A percentile compares a stretch with the other conserved stretches of the same genome.
phyloP scores from a whole-genome alignment of 30 jellyfish, hydroid and myxozoan species.

The Sanderia malayensis region DNA sequence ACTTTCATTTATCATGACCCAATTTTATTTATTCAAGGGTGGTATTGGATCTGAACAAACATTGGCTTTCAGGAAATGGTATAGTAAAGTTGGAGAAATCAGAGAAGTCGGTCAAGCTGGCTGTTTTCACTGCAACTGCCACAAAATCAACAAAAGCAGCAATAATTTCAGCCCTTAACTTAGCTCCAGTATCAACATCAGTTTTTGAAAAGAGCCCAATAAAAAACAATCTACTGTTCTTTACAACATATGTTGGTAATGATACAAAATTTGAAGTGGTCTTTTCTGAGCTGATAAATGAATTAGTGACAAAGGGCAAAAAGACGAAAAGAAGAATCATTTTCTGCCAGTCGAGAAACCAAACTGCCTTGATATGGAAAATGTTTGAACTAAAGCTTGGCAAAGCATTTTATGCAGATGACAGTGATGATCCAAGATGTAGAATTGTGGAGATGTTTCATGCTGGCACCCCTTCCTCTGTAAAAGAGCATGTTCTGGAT shows the following conservation, averaged over 20 bases:
- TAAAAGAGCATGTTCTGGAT: slow-evolving; percentile 11
- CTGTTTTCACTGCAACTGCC: slow-evolving; percentile 37
- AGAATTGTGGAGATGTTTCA: slow-evolving; percentile 29
- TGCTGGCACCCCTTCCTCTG: slow-evolving; percentile 37
- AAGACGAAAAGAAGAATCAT: slow-evolving; percentile 23
- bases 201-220: slow-evolving; percentile 41
- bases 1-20: no score
- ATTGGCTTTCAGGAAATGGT: slow-evolving; percentile 28
- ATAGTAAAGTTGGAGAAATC: slow-evolving; percentile 24
- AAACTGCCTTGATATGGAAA: slow-evolving; percentile 34
- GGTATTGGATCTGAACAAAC: neutral
- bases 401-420: neutral
- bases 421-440: neutral
- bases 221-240: slow-evolving; percentile 26
- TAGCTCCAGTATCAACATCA: neutral
- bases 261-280: slow-evolving; percentile 10
- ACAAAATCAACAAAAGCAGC: slow-evolving; percentile 23
- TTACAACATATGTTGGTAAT: slow-evolving; percentile 23
- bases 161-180: slow-evolving; percentile 1
- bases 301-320: neutral
- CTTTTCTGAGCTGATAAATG: neutral
- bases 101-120: slow-evolving; percentile 9
- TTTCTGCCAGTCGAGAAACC: slow-evolving; percentile 34
- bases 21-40: no score
- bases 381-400: slow-evolving; percentile 21